Evolutionary conservation across 2,113 vertebrate species (phyloP), one percentile per base, ranked within the genome.

Genomic region (Bujurquina vittata): DNA sequence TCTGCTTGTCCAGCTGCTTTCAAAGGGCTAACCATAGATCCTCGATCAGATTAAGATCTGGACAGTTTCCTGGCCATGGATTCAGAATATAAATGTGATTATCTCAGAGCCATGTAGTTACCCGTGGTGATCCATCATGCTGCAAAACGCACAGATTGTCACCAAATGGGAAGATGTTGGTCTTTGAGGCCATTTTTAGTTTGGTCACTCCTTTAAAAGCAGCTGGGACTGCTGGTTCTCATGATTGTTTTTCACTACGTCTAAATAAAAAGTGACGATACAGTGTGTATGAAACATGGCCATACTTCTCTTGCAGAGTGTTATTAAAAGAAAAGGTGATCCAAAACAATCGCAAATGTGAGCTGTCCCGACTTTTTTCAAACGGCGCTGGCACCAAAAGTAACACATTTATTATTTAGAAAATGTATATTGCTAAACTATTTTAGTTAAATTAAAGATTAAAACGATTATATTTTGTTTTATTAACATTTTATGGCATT

Each of bases 41-140:
- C n/a, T 22, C 14, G 17, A 1, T 26, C 37, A 0, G n/a, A 65
- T 3, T 43, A 65, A 43, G 62, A 26, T 17, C 1, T 0, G 0
- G n/a, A 12, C 0, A 43, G 62, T 65, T 43, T 65, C 43, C n/a
- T 26, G 37, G 62, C 14, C 2, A 65, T 0, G 62, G n/a, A 0
- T 65, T 9, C n/a, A 43, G 23, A 65, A 65, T 17, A 1, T 40
- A 10, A 40, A 40, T 40, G 10, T 40, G 37, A 35, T 35, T 35
- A 35, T 35, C 33, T 35, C 33, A 35, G 37, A 9, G 10, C 37
- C 37, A 40, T 3, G 10, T 40, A 40, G 37, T 35, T 35, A 35
- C 1, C 62, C 37, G 43, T 11, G 0, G 62, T 43, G 4, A 26
- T 1, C 37, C 62, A 65, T 4, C n/a, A 43, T 23, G 62, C 23